These are phyloP conservation scores for Cataglyphis livida DNA, from an alignment of 2,888 invertebrate genomes.

Conservation along the genomic window DNA sequence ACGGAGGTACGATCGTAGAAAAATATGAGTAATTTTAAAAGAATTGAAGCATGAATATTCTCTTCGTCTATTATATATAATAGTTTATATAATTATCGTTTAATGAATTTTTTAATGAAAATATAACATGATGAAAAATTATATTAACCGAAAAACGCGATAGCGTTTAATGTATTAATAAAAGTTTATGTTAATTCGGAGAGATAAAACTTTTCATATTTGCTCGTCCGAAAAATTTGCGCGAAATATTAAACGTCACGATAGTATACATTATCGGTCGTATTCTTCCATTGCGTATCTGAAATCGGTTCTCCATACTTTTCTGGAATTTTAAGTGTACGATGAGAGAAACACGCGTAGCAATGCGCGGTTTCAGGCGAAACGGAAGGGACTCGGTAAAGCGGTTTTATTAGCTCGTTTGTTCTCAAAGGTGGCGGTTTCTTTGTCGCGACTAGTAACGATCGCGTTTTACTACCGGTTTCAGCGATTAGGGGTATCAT, in stretches of 20 bases:
- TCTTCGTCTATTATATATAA: neutral
- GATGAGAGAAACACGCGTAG: constrained; percentile 40
- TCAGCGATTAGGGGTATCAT: constrained; percentile 73
- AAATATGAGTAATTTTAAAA: neutral
- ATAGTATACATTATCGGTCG: constrained; percentile 10
- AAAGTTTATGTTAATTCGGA: neutral
- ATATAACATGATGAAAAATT: neutral
- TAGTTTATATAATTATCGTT: neutral
- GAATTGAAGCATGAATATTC: neutral
- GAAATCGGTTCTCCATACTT: constrained; percentile 39
- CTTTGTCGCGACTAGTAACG: constrained; percentile 77
- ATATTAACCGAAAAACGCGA: neutral
- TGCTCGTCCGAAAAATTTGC: neutral
- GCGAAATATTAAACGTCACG: constrained; percentile 35
- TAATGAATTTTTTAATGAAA: neutral
- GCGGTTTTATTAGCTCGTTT: constrained; percentile 74
- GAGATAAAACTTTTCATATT: neutral
- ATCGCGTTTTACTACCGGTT: constrained; percentile 79
- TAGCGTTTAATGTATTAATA: neutral
- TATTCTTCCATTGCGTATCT: constrained; percentile 39
- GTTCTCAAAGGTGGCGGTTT: constrained; percentile 75
- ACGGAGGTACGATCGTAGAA: neutral
- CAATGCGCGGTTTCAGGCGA: constrained; percentile 52
- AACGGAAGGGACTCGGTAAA: constrained; percentile 70
- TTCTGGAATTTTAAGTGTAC: constrained; percentile 65